Evolutionary conservation across 2,113 vertebrate species (phyloP).

Genomic region (Zapus hudsonius): DNA sequence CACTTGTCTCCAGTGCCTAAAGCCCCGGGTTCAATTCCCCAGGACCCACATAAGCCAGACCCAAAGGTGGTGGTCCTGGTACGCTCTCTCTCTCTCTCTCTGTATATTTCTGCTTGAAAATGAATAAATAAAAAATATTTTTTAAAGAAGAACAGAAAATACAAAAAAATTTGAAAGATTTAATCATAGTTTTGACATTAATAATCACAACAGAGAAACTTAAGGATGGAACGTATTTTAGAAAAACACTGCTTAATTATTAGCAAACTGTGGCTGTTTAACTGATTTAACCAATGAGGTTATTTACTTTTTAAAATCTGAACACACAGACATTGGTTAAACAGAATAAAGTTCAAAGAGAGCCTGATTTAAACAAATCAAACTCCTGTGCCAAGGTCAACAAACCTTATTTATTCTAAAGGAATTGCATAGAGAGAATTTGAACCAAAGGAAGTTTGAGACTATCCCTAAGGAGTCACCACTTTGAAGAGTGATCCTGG

Average conservation of each 20-base stretch:
- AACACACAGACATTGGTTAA: constrained; percentile 64
- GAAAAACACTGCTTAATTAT: constrained; percentile 57
- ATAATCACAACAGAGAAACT: constrained; percentile 44
- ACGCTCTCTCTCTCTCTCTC: too few relatives aligned
- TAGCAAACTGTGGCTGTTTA: constrained; percentile 56
- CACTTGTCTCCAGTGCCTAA: too few relatives aligned
- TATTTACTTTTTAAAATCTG: constrained; percentile 67
- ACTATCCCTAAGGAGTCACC: neutral
- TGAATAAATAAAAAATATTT: too few relatives aligned
- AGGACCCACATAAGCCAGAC: too few relatives aligned
- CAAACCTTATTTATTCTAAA: constrained; percentile 52
- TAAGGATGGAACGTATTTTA: neutral
- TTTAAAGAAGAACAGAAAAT: too few relatives aligned
- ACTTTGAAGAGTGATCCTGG: neutral
- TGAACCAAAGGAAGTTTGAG: constrained; percentile 20
- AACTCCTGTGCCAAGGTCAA: constrained; percentile 63
- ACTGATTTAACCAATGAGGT: constrained; percentile 50
- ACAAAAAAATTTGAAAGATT: too few relatives aligned
- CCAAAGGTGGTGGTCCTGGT: too few relatives aligned
- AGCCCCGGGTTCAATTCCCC: too few relatives aligned
- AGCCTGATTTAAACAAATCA: constrained; percentile 61
- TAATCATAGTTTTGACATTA: neutral
- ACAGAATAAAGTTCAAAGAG: constrained; percentile 73
- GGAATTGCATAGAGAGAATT: neutral
- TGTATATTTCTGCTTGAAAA: too few relatives aligned